Percentiles rank a stretch among this genome's conserved stretches.
These are phyloP conservation scores for Lepidonotus clava DNA, from an alignment of 2,888 invertebrate species.

Conservation along the genomic window DNA sequence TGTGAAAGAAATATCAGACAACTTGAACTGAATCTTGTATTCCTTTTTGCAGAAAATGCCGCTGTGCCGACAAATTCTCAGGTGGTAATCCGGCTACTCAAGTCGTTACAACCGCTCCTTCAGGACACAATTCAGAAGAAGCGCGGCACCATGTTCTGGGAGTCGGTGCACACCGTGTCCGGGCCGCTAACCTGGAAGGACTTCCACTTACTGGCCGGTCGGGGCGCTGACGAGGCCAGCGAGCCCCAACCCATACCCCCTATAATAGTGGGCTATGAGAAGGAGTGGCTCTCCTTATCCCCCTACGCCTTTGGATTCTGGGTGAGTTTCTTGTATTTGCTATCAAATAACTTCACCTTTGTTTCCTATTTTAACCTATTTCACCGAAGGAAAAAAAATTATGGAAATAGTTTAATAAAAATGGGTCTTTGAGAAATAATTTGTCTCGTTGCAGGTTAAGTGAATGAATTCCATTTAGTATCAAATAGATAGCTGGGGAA, in stretches of 20 bases:
- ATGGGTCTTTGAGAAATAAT: too few relatives aligned
- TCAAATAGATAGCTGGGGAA: too few relatives aligned
- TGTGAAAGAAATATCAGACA: background rate
- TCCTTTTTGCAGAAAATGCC: constrained; percentile 57
- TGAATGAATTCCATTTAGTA: too few relatives aligned
- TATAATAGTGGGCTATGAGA: constrained; percentile 95
- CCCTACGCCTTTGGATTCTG: constrained; percentile 96
- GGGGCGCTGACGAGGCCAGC: constrained; percentile 95
- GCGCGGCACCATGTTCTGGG: constrained; percentile 88
- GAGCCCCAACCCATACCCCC: constrained; percentile 98
- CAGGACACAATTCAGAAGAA: constrained; percentile 98
- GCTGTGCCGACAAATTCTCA: constrained; percentile 85
- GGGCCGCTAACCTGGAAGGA: constrained; percentile 99
- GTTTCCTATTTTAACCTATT: too few relatives aligned
- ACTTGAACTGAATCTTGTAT: background rate
- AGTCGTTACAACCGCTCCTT: constrained; percentile 92
- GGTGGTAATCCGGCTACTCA: constrained; percentile 94
- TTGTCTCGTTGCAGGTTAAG: too few relatives aligned
- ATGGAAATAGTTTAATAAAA: too few relatives aligned
- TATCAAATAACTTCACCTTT: too few relatives aligned
- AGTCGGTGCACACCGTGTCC: constrained; percentile 93
- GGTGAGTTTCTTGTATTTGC: constrained; percentile 83
- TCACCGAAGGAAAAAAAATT: too few relatives aligned
- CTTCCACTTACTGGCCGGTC: constrained; percentile 96
- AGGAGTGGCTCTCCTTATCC: constrained; percentile 96